Conservation (phyloP, 2,888 invertebrate genomes). For the Teleogryllus oceanicus region DNA sequence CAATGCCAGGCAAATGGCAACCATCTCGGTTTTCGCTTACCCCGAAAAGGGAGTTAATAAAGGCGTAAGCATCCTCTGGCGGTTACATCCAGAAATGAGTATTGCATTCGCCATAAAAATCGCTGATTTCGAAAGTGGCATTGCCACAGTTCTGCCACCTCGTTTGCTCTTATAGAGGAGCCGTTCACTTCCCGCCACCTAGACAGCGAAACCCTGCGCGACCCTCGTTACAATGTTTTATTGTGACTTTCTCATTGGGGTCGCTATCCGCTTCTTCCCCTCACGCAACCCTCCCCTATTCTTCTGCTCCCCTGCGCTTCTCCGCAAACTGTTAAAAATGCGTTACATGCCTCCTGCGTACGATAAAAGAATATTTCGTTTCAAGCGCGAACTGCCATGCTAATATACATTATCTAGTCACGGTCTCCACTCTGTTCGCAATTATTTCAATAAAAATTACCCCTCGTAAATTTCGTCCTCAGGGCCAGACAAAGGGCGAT, state of each 20-base stretch:
- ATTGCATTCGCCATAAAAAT: no score
- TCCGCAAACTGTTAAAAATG: conserved; percentile 7
- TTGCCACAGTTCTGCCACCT: no score
- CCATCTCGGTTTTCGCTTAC: no score
- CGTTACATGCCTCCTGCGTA: conserved; percentile 18
- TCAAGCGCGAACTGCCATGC: neutral
- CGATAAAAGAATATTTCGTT: conserved; percentile 18
- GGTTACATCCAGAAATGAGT: no score
- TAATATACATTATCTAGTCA: neutral
- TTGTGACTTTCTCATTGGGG: neutral
- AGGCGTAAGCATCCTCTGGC: no score
- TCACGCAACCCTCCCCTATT: neutral
- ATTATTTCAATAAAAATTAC: neutral
- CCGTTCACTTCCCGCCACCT: neutral
- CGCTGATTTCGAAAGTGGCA: no score
- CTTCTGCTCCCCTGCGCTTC: neutral
- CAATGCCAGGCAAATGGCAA: no score
- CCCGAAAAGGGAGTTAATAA: no score
- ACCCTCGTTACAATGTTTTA: neutral
- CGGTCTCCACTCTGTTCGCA: neutral
- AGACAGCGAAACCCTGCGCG: neutral
- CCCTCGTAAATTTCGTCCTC: neutral
- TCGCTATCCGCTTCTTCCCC: neutral
- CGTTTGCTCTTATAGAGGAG: no score
- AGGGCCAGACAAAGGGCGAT: neutral